A percentile compares a stretch with the other conserved stretches of the same genome.
Conservation (phyloP, 2,888 invertebrate species). For the Agrochola lota region DNA sequence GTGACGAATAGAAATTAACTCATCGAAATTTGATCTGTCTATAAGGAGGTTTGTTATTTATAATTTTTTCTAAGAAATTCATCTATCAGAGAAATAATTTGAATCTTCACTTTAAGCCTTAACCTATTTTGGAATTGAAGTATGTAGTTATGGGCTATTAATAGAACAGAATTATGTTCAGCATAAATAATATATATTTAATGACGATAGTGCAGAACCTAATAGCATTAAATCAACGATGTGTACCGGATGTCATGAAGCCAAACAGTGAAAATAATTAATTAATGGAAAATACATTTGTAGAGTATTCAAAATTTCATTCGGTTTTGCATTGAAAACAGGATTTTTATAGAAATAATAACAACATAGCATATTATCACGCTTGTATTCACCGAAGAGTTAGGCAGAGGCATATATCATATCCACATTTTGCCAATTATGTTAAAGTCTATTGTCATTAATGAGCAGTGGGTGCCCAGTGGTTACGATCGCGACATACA, state of each 20-base stretch:
- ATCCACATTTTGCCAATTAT: no score
- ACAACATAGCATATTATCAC: neutral
- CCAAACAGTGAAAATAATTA: slow-evolving; percentile 15
- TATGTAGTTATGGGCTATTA: neutral
- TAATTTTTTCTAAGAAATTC: neutral
- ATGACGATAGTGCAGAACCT: neutral
- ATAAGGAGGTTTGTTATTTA: neutral
- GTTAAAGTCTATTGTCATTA: neutral
- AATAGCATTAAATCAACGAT: slow-evolving; percentile 14
- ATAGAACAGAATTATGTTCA: neutral
- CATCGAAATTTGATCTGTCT: neutral
- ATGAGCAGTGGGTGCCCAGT: no score
- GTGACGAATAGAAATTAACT: neutral
- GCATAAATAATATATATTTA: neutral
- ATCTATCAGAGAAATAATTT: neutral
- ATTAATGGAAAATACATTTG: slow-evolving; percentile 30
- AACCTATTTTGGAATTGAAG: neutral
- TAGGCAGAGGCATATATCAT: no score
- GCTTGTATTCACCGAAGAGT: neutral
- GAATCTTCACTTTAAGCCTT: no score
- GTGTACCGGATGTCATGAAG: slow-evolving; percentile 7
- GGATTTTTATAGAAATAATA: neutral
- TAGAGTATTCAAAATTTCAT: neutral
- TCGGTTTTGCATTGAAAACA: neutral
- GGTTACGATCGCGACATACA: no score